phyloP scores from a whole-genome alignment of 2,888 invertebrate genomes.

The Xestia sexstrigata region DNA sequence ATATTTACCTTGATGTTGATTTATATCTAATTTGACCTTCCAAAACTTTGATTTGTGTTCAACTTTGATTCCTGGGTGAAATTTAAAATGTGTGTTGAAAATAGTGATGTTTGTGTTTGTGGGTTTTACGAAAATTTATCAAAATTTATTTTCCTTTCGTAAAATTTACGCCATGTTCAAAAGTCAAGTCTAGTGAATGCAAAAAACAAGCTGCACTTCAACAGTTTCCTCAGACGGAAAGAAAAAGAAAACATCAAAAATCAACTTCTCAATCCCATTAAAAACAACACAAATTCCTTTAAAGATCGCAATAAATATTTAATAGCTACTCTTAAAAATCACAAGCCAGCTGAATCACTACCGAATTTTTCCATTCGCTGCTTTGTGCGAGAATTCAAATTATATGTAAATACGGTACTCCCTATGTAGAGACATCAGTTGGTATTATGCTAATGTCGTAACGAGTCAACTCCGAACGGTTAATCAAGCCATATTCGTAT shows the following conservation, averaged over 20 bases:
- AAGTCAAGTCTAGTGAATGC: neutral
- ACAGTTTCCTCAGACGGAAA: neutral
- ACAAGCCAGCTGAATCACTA: constrained; percentile 55
- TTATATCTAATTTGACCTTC: too few relatives aligned
- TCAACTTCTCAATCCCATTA: constrained; percentile 31
- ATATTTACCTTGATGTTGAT: too few relatives aligned
- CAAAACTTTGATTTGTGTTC: too few relatives aligned
- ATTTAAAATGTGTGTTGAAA: too few relatives aligned
- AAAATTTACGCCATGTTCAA: neutral
- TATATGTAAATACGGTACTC: constrained; percentile 79
- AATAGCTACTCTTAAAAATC: constrained; percentile 62
- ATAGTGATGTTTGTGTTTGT: too few relatives aligned
- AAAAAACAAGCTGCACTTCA: neutral
- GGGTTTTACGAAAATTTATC: too few relatives aligned
- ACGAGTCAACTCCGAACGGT: constrained; percentile 69
- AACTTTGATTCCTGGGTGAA: too few relatives aligned
- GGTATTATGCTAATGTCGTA: constrained; percentile 81
- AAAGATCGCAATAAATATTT: constrained; percentile 62
- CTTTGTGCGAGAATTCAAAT: constrained; percentile 78
- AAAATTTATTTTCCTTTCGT: neutral
- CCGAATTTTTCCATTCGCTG: constrained; percentile 65
- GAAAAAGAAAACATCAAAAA: neutral
- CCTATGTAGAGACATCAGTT: constrained; percentile 78
- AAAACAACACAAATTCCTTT: constrained; percentile 52
- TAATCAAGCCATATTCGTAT: constrained; percentile 65